Base-by-base conservation (phyloP, 2,113 vertebrate species). In the Pollachius pollachius region DNA sequence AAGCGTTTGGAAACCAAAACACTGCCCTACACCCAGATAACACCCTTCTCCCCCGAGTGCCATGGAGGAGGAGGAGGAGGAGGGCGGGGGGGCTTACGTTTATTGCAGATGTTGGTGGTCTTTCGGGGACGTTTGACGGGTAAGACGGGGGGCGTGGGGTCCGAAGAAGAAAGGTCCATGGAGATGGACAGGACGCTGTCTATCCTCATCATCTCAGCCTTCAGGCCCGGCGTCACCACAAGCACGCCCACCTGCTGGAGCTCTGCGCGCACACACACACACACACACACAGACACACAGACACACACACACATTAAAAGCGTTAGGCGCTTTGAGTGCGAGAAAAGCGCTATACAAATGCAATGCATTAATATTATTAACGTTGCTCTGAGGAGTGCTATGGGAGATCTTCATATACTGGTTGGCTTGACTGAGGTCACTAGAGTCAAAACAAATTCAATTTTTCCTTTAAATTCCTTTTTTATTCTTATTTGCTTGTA, bases 171-270 rank as follows among this genome's bases (percentile, higher is more conserved):
- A 60, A 9, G 11, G 41, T 89, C 84, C 57, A 82, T 76, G 37
- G 86, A 87, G 63, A 66, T 74, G 30, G 81, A 82, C 59, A 89
- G 72, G 62, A 89, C 84, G 0, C 25, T 72, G 70, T 84, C 79
- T 27, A 88, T 80, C 73, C 83, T 87, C 84, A 74, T 87, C 83
- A 88, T 86, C 74, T 90, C 85, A 1, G 69, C 88, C 65, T 89
- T 76, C 11, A 87, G 70, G 69, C 83, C 73, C 12, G 87, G 84
- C 63, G 85, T 84, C 75, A 89, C 83, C 0, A 81, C 15, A 4
- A 18, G 79, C 41, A 84, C 67, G 37, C 67, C 41, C 2, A 72
- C 71, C 37, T 75, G 58, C 61, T 66, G 27, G 37, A 48, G 15
- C 6, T 72, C 88, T 87, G 65, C 34, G 72, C 2, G 64, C 6